Conservation (phyloP, 2,797 vertebrate genomes). For the Micrastur ruficollis region DNA sequence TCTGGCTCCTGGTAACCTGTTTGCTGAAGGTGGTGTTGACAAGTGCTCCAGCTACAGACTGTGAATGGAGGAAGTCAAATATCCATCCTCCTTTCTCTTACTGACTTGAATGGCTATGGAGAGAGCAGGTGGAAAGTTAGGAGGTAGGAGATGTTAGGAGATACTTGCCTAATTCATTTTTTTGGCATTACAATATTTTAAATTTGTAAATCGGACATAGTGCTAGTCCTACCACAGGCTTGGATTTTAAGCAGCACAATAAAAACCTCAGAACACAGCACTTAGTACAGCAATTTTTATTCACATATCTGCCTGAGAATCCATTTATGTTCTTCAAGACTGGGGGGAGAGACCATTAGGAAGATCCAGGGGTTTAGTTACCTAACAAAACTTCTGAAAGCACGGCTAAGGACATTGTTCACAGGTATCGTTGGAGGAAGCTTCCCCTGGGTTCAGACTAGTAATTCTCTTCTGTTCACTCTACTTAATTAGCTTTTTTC, state of each 20-base stretch:
- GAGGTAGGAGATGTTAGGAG: background rate
- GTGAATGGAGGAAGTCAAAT: background rate
- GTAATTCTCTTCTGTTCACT: background rate
- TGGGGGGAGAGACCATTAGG: background rate
- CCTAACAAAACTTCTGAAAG: background rate
- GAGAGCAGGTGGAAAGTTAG: background rate
- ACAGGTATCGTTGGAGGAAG: background rate
- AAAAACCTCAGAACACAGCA: background rate
- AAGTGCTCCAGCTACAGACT: background rate
- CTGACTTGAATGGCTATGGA: background rate
- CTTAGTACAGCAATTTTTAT: background rate
- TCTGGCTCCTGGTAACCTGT: background rate
- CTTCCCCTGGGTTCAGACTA: background rate
- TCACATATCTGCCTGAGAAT: background rate
- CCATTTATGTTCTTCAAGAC: background rate
- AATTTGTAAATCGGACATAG: background rate
- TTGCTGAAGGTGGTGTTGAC: background rate
- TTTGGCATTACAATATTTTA: background rate
- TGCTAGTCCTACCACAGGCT: background rate
- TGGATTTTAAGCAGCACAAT: background rate
- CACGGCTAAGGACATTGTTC: fast-evolving
- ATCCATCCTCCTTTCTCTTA: background rate
- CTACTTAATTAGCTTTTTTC: background rate
- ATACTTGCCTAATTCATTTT: background rate
- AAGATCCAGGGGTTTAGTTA: background rate